Evolutionary conservation across 2,888 invertebrate species (phyloP).

Genomic region (Drosophila mayaguana): DNA sequence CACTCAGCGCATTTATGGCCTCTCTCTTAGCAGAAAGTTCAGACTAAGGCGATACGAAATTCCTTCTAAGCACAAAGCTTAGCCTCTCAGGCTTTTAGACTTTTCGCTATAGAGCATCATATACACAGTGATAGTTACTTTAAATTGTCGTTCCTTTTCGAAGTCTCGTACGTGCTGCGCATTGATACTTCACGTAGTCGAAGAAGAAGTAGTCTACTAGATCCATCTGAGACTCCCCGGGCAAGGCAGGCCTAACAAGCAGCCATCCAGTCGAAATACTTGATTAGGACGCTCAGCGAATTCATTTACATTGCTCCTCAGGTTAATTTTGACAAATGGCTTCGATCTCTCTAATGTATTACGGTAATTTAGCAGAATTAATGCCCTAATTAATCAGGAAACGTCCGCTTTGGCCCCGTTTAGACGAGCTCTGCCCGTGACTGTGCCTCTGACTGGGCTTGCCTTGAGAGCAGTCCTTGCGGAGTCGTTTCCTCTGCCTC

Average conservation of each 20-base stretch:
- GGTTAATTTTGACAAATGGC: slow-evolving; percentile 85
- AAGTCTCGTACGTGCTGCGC: background rate
- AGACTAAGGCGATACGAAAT: background rate
- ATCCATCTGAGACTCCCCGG: slow-evolving; percentile 5
- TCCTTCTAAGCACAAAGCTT: background rate
- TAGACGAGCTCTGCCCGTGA: slow-evolving; percentile 6
- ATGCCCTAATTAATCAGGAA: slow-evolving; percentile 83
- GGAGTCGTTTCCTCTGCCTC: slow-evolving; percentile 14
- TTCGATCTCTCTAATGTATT: slow-evolving; percentile 84
- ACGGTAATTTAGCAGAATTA: slow-evolving; percentile 84
- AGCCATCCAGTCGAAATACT: slow-evolving; percentile 32
- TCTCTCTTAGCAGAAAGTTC: background rate
- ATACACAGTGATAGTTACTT: background rate
- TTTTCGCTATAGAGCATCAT: background rate
- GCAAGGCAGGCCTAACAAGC: slow-evolving; percentile 24
- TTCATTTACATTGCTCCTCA: slow-evolving; percentile 76
- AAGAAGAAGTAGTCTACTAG: slow-evolving; percentile 8
- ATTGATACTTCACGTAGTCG: slow-evolving; percentile 35
- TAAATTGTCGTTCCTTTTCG: background rate
- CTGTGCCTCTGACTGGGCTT: background rate
- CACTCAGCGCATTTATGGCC: background rate
- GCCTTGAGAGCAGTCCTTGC: slow-evolving; percentile 43
- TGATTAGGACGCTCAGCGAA: slow-evolving; percentile 56
- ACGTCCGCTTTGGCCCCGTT: slow-evolving; percentile 46
- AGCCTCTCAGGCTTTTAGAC: background rate